A percentile compares a stretch with the other conserved stretches of the same genome.
Evolutionary conservation across 2,113 vertebrate species (phyloP).

Genomic region (Psophia crepitans): DNA sequence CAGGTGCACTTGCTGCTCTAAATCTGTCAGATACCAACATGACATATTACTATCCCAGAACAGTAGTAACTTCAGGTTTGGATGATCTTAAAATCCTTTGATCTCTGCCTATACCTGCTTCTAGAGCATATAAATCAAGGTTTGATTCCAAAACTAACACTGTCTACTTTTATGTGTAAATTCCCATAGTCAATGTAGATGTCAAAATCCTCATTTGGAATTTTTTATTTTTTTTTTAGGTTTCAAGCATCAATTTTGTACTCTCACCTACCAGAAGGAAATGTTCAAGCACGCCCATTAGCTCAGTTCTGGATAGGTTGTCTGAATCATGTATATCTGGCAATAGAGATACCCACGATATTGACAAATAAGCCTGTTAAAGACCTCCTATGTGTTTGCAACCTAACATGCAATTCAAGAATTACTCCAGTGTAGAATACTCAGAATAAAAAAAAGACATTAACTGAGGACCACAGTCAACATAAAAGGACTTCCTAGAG

Average conservation of each 20-base stretch:
- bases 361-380: neutral
- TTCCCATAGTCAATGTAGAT: neutral
- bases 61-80: too few species aligned
- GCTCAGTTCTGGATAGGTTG: neutral
- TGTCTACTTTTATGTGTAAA: neutral
- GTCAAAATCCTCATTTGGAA: neutral
- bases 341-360: neutral
- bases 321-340: rapidly evolving
- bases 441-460: neutral
- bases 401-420: neutral
- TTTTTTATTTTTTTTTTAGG: neutral
- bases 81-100: too few species aligned
- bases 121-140: neutral
- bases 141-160: neutral
- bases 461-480: neutral
- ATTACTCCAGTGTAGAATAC: neutral
- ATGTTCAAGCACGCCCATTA: neutral
- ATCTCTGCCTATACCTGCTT: neutral
- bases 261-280: neutral
- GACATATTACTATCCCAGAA: neutral
- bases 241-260: neutral
- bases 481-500: neutral
- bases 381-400: neutral
- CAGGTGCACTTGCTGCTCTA: neutral
- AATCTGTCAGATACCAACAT: neutral